Conservation (phyloP, 2,888 invertebrate species). For the Cerastoderma edule region DNA sequence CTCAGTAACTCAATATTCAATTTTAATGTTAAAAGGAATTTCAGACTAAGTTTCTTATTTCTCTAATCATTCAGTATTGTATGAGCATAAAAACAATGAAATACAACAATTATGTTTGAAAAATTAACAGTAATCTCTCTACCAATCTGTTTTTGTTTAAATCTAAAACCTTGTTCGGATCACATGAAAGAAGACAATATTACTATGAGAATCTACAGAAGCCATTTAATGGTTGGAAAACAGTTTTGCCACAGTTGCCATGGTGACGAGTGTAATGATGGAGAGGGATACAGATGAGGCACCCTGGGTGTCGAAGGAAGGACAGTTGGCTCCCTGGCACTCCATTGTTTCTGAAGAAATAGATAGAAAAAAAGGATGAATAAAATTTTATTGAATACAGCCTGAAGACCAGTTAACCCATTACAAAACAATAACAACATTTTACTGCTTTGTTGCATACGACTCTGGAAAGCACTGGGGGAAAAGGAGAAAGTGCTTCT, state of each 20-base stretch:
- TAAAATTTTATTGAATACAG: not conserved
- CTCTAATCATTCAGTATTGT: not conserved
- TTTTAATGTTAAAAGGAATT: no score
- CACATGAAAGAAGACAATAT: not conserved
- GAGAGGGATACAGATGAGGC: slow-evolving; percentile 52
- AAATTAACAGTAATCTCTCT: not conserved
- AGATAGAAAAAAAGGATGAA: slow-evolving; percentile 20
- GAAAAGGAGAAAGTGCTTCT: no score
- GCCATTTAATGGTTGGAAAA: not conserved
- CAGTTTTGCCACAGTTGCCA: slow-evolving; percentile 24
- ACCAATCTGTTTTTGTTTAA: not conserved
- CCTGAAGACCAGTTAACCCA: no score
- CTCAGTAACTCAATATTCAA: no score
- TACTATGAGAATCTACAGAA: no score
- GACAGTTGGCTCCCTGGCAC: slow-evolving; percentile 82
- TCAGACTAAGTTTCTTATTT: not conserved
- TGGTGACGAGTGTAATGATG: slow-evolving; percentile 35
- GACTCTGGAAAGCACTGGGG: no score
- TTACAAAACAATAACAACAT: no score
- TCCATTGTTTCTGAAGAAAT: slow-evolving; percentile 80
- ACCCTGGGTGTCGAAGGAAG: slow-evolving; percentile 62
- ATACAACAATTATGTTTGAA: not conserved
- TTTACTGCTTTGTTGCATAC: no score
- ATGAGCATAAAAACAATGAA: not conserved
- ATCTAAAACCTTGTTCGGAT: not conserved